These are phyloP conservation scores for Crypturellus tataupa DNA, from an alignment of 2,797 vertebrate species.

Conservation along the genomic window DNA sequence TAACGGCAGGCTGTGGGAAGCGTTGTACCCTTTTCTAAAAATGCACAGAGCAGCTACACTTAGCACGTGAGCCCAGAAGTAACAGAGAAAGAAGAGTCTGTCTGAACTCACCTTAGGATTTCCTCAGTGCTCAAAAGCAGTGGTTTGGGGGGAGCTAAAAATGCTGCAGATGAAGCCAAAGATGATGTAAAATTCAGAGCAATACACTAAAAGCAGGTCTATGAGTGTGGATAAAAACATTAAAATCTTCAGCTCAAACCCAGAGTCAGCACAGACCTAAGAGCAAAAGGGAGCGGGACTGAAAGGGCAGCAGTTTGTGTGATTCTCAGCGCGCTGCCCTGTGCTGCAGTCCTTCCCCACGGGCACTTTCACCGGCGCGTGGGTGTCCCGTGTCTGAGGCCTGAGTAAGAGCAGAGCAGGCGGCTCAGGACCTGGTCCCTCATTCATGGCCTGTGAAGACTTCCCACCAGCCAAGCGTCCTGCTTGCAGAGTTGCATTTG, in stretches of 20 bases:
- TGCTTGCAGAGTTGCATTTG: background rate
- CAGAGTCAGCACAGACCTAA: background rate
- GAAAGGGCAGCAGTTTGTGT: background rate
- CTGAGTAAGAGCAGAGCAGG: background rate
- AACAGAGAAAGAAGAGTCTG: background rate
- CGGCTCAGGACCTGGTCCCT: background rate
- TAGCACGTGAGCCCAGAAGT: background rate
- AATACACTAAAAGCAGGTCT: background rate
- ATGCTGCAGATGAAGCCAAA: background rate
- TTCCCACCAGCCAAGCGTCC: background rate
- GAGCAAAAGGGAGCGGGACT: background rate
- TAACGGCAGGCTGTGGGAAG: background rate
- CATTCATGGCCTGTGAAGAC: background rate
- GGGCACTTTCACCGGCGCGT: background rate
- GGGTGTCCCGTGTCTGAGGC: background rate
- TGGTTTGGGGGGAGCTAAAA: no score
- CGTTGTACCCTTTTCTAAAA: background rate
- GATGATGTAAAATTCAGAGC: no score
- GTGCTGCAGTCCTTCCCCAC: background rate
- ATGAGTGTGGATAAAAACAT: background rate
- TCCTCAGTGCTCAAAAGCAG: background rate
- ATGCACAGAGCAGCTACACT: background rate
- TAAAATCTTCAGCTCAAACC: background rate
- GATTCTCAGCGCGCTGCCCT: background rate
- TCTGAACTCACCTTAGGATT: background rate